Conservation (phyloP, 2,113 vertebrate genomes). For the Oostethus manadensis region DNA sequence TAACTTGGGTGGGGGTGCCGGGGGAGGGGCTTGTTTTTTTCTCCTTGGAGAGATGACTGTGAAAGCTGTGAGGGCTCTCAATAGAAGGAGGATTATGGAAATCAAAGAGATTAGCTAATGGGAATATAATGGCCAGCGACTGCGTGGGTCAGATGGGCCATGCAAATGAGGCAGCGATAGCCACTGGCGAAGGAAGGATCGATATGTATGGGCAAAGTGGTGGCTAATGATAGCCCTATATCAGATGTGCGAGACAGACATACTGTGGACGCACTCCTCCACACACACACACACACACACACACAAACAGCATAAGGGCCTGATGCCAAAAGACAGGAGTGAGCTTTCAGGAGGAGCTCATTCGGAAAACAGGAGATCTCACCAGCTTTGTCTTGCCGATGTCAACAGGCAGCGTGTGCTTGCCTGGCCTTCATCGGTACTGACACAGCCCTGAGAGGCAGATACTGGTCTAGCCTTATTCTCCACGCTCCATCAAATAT, state of each 20-base stretch:
- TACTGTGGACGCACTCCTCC: neutral
- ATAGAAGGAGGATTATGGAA: conserved; percentile 73
- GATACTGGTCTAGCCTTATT: conserved; percentile 23
- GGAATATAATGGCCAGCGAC: conserved; percentile 69
- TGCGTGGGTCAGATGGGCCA: conserved; percentile 55
- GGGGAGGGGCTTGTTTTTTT: conserved; percentile 22
- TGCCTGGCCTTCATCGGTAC: conserved; percentile 40
- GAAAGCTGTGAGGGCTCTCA: conserved; percentile 61
- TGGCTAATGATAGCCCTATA: conserved; percentile 22
- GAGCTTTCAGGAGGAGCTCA: conserved; percentile 58
- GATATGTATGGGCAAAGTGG: conserved; percentile 38
- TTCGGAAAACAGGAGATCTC: conserved; percentile 46
- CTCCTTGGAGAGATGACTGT: conserved; percentile 38
- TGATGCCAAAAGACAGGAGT: conserved; percentile 42
- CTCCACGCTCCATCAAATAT: conserved; percentile 50
- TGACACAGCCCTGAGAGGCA: conserved; percentile 47
- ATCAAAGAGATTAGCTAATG: conserved; percentile 79
- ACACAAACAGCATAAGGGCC: conserved; percentile 26
- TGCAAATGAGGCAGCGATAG: conserved; percentile 58
- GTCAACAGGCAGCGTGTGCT: conserved; percentile 62
- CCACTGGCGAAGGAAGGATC: conserved; percentile 37
- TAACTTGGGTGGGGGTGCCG: conserved; percentile 2
- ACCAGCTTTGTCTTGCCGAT: conserved; percentile 53
- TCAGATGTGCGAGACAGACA: conserved; percentile 14
- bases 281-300: conserved; percentile 5